Evolutionary conservation across 2,888 invertebrate species (phyloP).

Genomic region (Eristalinus aeneus): DNA sequence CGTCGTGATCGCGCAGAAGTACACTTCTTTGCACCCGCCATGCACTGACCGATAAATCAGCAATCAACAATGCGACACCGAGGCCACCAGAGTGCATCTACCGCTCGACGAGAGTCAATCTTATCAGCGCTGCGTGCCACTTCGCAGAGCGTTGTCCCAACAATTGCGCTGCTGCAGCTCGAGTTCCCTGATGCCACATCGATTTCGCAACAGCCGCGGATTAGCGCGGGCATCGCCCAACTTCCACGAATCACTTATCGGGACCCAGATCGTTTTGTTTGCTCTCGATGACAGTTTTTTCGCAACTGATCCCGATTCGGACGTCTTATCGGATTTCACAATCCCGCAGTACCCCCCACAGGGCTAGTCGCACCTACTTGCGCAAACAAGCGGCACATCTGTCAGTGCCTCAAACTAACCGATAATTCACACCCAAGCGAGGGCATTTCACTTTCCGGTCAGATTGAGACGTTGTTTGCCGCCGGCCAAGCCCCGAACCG

Average conservation of each 20-base stretch:
- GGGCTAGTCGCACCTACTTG: conserved; percentile 27
- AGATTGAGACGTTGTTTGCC: conserved; percentile 41
- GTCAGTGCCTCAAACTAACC: background rate
- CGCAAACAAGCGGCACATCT: background rate
- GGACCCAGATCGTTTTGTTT: background rate
- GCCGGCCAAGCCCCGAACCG: background rate
- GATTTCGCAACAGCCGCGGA: background rate
- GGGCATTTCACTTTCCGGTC: conserved; percentile 36
- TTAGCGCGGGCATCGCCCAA: background rate
- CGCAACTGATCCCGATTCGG: conserved; percentile 33
- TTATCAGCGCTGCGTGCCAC: conserved; percentile 21
- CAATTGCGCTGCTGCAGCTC: conserved; percentile 15
- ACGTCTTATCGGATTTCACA: conserved; percentile 13
- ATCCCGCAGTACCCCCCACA: conserved; percentile 34
- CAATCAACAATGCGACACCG: background rate
- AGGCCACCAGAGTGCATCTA: conserved; percentile 19
- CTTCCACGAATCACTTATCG: background rate
- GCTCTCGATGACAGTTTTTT: background rate
- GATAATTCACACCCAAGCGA: conserved; percentile 1
- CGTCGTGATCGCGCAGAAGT: background rate
- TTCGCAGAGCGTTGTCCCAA: background rate
- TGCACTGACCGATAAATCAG: conserved; percentile 18
- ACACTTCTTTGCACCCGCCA: background rate
- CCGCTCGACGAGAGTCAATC: background rate
- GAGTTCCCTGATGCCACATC: conserved; percentile 28